Evolutionary conservation across 2,888 invertebrate species (phyloP).

Genomic region (Dione juno): DNA sequence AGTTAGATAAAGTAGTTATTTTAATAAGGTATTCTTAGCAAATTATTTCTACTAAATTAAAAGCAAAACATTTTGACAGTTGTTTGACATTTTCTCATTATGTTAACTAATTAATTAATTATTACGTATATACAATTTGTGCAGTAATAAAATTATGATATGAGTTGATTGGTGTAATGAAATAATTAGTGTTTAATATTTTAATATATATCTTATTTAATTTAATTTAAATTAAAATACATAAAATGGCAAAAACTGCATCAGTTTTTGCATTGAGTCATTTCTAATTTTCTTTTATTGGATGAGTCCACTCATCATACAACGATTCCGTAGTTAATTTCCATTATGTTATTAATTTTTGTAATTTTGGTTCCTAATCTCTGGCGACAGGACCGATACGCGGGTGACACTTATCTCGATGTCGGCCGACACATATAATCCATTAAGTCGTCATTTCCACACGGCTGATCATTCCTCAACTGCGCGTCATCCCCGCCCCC

Average conservation of each 20-base stretch:
- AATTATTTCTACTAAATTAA: no score
- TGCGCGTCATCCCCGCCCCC: slow-evolving; percentile 79
- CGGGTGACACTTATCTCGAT: slow-evolving; percentile 81
- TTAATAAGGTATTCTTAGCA: no score
- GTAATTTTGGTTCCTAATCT: slow-evolving; percentile 79
- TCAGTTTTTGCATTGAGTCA: no score
- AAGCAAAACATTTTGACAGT: background rate
- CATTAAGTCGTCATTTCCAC: slow-evolving; percentile 84
- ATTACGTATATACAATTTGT: background rate
- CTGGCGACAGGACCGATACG: slow-evolving; percentile 71
- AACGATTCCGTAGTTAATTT: slow-evolving; percentile 70
- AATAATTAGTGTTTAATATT: background rate
- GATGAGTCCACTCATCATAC: slow-evolving; percentile 66
- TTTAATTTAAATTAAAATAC: no score
- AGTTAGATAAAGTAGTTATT: no score
- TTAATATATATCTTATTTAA: background rate
- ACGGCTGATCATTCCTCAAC: slow-evolving; percentile 81
- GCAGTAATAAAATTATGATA: background rate
- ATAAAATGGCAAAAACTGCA: no score
- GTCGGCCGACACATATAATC: slow-evolving; percentile 82
- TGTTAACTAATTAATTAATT: background rate
- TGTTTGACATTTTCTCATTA: background rate
- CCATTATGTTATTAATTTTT: slow-evolving; percentile 81
- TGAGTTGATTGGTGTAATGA: background rate
- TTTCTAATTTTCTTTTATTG: slow-evolving; percentile 43